Evolutionary conservation across 2,113 vertebrate species (phyloP).

Genomic region (Ibidorhyncha struthersii): DNA sequence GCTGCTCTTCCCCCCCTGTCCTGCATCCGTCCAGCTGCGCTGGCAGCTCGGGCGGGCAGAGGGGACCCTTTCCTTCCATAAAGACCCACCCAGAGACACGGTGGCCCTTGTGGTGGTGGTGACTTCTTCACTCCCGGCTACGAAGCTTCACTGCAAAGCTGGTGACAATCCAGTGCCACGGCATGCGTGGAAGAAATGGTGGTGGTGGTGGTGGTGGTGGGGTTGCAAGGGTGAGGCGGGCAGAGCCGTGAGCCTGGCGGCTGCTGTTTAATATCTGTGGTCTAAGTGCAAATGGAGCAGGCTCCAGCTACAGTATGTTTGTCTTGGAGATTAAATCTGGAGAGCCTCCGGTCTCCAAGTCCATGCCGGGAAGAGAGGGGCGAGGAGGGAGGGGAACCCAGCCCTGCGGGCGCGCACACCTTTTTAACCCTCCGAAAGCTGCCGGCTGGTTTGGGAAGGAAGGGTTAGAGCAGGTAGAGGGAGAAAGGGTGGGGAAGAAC

Average conservation of each 20-base stretch:
- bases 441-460: background rate
- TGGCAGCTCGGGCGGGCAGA: rapidly evolving
- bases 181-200: background rate
- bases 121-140: conserved; percentile 19
- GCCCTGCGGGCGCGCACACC: background rate
- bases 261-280: conserved; percentile 48
- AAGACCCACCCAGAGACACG: background rate
- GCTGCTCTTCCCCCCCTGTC: rapidly evolving
- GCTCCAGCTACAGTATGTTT: conserved; percentile 61
- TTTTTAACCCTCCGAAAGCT: conserved; percentile 44
- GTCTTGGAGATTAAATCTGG: conserved; percentile 71
- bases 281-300: conserved; percentile 15
- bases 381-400: background rate
- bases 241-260: background rate
- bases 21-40: rapidly evolving
- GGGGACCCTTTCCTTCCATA: background rate
- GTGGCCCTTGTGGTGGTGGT: background rate
- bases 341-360: conserved; percentile 25
- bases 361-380: conserved; percentile 1
- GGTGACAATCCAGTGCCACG: background rate
- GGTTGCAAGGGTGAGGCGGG: background rate
- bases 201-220: background rate
- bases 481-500: background rate
- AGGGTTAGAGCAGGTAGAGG: background rate
- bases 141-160: background rate